Evolutionary conservation across 2,113 vertebrate genomes (phyloP).

Genomic region (Thalassoma bifasciatum): DNA sequence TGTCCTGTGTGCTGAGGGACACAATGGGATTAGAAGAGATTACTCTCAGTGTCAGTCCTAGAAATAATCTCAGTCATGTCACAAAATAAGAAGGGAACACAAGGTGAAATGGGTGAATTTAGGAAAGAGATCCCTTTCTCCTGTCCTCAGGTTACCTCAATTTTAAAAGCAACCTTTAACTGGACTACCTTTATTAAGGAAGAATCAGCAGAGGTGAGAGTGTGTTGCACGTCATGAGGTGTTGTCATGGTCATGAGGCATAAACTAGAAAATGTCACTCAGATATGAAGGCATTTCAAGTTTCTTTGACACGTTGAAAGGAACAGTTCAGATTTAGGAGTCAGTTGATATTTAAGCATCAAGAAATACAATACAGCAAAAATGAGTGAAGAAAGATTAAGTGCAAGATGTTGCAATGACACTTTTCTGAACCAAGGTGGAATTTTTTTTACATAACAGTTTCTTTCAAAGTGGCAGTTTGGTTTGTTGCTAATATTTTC

Average conservation of each 20-base stretch:
- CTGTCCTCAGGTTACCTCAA: neutral
- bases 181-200: neutral
- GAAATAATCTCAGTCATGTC: constrained; percentile 34
- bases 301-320: no score
- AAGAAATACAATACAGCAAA: no score
- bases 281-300: neutral
- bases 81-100: neutral
- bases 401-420: no score
- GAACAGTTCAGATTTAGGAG: no score
- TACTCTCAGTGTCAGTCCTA: constrained; percentile 23
- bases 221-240: constrained; percentile 16
- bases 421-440: no score
- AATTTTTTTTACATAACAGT: no score
- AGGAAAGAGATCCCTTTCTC: neutral
- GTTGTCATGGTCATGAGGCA: constrained; percentile 58
- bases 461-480: no score
- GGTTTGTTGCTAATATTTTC: no score
- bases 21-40: constrained; percentile 55
- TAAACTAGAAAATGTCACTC: neutral
- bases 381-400: no score
- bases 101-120: neutral
- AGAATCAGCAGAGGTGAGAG: constrained; percentile 8
- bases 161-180: neutral
- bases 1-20: constrained; percentile 32
- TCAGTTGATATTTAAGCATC: no score